Base-by-base conservation (phyloP, 2,797 vertebrate genomes). In the Emys orbicularis region DNA sequence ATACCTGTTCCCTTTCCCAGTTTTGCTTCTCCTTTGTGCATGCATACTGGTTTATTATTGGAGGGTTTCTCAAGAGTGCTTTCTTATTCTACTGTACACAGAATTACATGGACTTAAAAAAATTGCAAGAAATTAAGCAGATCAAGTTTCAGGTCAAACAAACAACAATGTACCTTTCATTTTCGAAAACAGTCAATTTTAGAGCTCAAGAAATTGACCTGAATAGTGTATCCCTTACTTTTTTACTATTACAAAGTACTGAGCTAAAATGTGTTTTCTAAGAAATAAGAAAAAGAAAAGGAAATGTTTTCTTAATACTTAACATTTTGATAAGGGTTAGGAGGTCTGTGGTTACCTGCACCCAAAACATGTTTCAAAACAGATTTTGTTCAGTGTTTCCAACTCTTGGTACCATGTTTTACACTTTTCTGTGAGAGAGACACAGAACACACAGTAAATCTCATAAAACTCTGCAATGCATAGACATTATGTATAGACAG, bases 251-350 rank as follows among this genome's bases (percentile, higher is more conserved):
- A 61, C 25, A 47, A 54, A 54, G 41, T 27, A 57, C 5, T 85
- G 47, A 25, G 11, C 5, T 83, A 31, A 47, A 37, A 21, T 9
- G 0, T 0, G 4, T 4, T 1, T 29, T 23, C 44, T 41, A 83
- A 87, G 56, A 44, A 5, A 21, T 1, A 4, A 37, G 12, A 21
- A 59, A 47, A 5, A 72, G 18, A 76, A 76, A 72, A 37, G 8
- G 57, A 37, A 47, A 49, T 1, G 12, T 1, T 49, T 54, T 16
- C 37, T 23, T 12, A 47, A 49, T 18, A 34, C 29, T 29, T 47
- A n/a, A 87, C 31, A 57, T 25, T 57, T 3, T 9, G 2, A 59
- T 8, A 25, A 56, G 37, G 18, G 49, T 5, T 4, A n/a, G 19
- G 29, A 34, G 9, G 5, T 2, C 23, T n/a, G 1, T n/a, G 1